phyloP scores from a whole-genome alignment of 2,888 invertebrate species.

The Ichneumoninae sp. region DNA sequence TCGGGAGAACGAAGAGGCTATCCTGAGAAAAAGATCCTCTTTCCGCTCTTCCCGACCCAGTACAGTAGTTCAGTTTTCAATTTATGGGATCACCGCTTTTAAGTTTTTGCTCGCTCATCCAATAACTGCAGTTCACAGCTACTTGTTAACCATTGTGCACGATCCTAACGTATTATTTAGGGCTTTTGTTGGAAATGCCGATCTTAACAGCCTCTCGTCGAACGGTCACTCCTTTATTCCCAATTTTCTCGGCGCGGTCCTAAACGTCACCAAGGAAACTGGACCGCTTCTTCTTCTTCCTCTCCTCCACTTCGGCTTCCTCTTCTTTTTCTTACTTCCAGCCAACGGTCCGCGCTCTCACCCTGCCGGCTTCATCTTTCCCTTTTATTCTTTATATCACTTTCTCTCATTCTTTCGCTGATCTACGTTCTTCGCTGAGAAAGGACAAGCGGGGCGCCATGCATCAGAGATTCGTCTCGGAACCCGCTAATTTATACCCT shows the following conservation, averaged over 20 bases:
- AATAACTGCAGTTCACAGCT: conserved; percentile 9
- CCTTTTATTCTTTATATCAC: background rate
- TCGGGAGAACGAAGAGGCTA: conserved; percentile 9
- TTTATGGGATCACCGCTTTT: conserved; percentile 1
- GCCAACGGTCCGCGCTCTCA: background rate
- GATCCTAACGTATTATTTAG: conserved; percentile 51
- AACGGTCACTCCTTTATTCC: conserved; percentile 57
- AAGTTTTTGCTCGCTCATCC: background rate
- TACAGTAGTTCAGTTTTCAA: conserved; percentile 18
- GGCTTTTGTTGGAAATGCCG: conserved; percentile 13
- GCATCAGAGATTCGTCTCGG: conserved; percentile 60
- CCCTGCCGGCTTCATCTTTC: conserved; percentile 17
- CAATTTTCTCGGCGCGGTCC: conserved; percentile 57
- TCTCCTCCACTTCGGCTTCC: background rate
- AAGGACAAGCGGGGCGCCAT: conserved; percentile 33
- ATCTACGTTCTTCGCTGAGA: conserved; percentile 11
- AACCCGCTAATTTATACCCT: conserved; percentile 56
- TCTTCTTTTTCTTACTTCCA: background rate
- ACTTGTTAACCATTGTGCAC: conserved; percentile 29
- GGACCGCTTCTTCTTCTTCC: conserved; percentile 24
- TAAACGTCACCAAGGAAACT: conserved; percentile 37
- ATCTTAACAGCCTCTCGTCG: conserved; percentile 41
- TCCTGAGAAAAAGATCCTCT: conserved; percentile 26
- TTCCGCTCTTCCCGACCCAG: background rate
- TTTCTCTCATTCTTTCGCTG: conserved; percentile 25